Conservation (phyloP, 2,113 vertebrate species). For the Candoia aspera region DNA sequence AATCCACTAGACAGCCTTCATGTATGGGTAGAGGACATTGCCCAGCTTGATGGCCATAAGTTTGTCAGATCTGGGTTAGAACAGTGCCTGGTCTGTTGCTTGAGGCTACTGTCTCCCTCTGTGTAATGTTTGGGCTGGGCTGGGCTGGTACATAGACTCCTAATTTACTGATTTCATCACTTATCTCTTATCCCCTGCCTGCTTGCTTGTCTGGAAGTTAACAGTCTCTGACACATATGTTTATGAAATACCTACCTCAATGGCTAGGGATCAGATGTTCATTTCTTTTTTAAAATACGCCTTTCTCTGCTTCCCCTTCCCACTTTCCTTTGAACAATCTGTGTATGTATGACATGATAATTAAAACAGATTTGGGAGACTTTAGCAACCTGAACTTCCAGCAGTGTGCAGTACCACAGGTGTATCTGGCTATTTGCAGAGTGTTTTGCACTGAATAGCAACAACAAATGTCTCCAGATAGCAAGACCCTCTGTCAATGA, state of each 20-base stretch:
- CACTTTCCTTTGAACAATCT: background rate
- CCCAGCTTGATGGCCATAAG: background rate
- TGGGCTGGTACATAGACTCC: no score
- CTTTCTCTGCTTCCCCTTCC: background rate
- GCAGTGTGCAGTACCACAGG: background rate
- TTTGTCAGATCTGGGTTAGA: background rate
- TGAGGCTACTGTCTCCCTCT: no score
- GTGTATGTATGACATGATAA: background rate
- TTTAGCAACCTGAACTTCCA: conserved; percentile 2
- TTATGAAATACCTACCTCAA: background rate
- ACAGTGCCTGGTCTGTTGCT: background rate
- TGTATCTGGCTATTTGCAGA: background rate
- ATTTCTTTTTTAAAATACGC: background rate
- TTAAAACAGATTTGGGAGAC: background rate
- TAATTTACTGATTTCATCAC: no score
- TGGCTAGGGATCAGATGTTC: background rate
- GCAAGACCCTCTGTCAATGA: background rate
- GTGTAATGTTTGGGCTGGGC: no score
- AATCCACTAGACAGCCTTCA: background rate
- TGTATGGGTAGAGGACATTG: background rate
- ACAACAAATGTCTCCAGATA: background rate
- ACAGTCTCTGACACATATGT: background rate
- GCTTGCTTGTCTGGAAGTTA: background rate
- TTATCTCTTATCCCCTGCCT: no score
- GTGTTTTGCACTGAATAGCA: background rate